These are phyloP conservation scores for Petrocephalus schoutedeni DNA, from an alignment of 2,797 vertebrate species.

Conservation along the genomic window DNA sequence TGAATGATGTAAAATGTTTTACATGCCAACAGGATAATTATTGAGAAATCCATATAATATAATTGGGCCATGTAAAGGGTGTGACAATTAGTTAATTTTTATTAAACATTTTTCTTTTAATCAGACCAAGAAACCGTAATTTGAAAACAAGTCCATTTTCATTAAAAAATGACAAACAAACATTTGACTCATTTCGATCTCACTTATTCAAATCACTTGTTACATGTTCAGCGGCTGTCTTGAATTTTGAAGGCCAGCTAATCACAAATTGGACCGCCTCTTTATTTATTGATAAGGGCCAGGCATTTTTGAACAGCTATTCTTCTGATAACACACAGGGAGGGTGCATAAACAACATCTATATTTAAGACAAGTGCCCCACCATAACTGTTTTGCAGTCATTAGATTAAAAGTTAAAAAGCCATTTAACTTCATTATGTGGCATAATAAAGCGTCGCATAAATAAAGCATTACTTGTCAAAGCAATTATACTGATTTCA, in stretches of 20 bases:
- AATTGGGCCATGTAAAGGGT: neutral
- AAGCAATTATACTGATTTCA: neutral
- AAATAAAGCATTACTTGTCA: neutral
- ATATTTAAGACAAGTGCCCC: neutral
- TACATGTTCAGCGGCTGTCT: neutral
- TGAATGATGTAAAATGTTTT: neutral
- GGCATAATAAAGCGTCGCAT: neutral
- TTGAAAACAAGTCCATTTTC: neutral
- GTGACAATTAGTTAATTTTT: neutral
- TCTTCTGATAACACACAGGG: neutral
- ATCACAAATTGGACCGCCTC: neutral
- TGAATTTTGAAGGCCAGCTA: neutral
- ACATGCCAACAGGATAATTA: neutral
- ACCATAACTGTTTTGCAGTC: neutral
- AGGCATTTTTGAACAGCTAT: neutral
- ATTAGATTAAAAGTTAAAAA: conserved; percentile 11
- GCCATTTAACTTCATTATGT: neutral
- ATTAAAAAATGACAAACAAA: neutral
- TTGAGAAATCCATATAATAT: neutral
- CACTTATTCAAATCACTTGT: neutral
- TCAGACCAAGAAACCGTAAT: neutral
- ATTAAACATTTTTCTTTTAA: neutral
- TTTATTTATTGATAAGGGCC: neutral
- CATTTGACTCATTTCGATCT: neutral
- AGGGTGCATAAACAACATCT: neutral